Evolutionary conservation across 2,113 vertebrate species (phyloP).

Genomic region (Acrocephalus kingi): DNA sequence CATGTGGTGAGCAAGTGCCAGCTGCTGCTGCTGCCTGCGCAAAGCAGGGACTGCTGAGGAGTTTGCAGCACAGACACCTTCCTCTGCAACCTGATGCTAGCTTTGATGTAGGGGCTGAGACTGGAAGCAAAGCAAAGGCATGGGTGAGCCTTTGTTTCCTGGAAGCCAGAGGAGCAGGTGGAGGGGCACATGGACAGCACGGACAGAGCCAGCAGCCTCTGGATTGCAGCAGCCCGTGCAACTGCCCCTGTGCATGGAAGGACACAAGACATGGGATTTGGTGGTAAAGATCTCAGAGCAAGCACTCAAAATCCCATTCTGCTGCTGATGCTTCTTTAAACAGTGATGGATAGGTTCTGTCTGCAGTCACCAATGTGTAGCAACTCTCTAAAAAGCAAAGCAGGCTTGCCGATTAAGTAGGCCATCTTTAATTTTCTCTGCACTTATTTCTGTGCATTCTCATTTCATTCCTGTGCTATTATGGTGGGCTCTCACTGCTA

Average conservation of each 20-base stretch:
- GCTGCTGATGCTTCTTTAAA: background rate
- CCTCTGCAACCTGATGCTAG: background rate
- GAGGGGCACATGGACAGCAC: background rate
- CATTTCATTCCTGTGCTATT: background rate
- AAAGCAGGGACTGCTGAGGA: background rate
- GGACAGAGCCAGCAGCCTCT: background rate
- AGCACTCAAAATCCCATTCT: background rate
- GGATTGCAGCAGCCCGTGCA: background rate
- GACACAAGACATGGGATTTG: background rate
- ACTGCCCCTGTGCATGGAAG: background rate
- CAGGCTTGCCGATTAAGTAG: background rate
- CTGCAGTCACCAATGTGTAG: background rate
- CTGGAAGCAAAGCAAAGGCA: background rate
- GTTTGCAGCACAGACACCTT: background rate
- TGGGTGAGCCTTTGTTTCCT: background rate
- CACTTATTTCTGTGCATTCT: background rate
- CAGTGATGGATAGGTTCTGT: background rate
- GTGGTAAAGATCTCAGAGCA: background rate
- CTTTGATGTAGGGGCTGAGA: background rate
- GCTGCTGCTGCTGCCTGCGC: background rate
- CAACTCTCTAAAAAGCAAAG: background rate
- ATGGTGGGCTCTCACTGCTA: background rate
- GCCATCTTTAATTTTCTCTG: background rate
- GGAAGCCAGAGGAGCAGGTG: background rate
- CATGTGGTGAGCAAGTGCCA: fast-evolving